Evolutionary conservation across 2,113 vertebrate species (phyloP).

Genomic region (Turdus rufiventris): DNA sequence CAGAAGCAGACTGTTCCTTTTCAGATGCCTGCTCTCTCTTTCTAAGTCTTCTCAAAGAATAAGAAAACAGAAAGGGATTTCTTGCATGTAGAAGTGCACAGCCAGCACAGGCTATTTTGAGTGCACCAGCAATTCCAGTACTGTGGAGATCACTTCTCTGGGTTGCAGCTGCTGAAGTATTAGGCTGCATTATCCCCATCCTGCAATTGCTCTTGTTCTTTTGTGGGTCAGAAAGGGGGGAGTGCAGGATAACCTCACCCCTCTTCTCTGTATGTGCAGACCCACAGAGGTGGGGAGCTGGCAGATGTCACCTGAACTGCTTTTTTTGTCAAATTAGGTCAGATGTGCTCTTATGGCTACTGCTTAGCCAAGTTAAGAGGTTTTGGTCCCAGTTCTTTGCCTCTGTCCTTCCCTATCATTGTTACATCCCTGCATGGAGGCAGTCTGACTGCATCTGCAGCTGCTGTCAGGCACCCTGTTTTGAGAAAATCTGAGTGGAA

Average conservation of each 20-base stretch:
- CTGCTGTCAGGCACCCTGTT: background rate
- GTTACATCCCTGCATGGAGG: background rate
- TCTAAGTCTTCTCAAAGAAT: background rate
- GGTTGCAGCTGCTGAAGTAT: background rate
- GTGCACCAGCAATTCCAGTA: background rate
- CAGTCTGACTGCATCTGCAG: background rate
- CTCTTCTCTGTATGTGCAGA: rapidly evolving
- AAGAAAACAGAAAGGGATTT: background rate
- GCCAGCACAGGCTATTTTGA: background rate
- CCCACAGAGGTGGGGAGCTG: background rate
- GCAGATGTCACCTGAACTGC: background rate
- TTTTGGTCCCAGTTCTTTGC: background rate
- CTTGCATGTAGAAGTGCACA: background rate
- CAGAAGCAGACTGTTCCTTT: background rate
- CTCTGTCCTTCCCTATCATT: background rate
- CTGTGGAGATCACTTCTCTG: background rate
- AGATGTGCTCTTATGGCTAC: background rate
- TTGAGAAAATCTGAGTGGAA: background rate
- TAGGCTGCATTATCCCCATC: background rate
- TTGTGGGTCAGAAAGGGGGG: background rate
- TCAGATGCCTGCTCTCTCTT: background rate
- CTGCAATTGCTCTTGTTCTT: background rate
- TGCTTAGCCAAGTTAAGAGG: background rate
- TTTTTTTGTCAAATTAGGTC: background rate
- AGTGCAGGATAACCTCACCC: background rate